Evolutionary conservation across 2,113 vertebrate species (phyloP).

Genomic region (Dipodomys merriami): DNA sequence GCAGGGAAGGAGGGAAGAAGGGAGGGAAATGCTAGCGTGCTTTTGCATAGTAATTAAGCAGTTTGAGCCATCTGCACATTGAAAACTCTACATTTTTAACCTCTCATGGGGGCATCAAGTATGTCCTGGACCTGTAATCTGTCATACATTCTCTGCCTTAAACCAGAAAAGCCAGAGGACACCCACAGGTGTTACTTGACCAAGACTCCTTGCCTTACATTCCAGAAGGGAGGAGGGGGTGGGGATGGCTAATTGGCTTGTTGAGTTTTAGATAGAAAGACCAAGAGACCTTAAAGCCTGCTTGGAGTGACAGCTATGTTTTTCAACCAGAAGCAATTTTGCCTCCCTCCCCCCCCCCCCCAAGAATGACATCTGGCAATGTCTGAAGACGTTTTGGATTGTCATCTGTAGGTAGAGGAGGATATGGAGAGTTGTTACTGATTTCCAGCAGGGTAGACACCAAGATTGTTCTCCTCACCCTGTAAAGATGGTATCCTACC

Average conservation of each 20-base stretch:
- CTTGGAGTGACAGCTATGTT: not conserved
- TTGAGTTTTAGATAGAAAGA: constrained; percentile 12
- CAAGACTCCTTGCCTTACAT: not conserved
- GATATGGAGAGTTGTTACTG: not conserved
- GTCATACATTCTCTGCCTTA: not conserved
- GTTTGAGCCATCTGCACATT: constrained; percentile 70
- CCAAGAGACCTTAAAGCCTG: not conserved
- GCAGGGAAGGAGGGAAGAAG: constrained; percentile 1
- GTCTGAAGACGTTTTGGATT: not conserved
- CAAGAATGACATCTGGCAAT: not conserved
- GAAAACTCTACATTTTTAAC: constrained; percentile 72
- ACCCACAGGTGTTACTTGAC: constrained; percentile 66
- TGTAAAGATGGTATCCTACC: not conserved
- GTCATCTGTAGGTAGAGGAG: not conserved
- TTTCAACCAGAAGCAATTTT: not conserved
- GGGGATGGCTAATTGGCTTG: not conserved
- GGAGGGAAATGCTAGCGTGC: constrained; percentile 22
- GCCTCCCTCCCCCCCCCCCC: too few species aligned
- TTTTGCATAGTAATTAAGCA: constrained; percentile 76
- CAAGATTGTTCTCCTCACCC: not conserved
- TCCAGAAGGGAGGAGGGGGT: not conserved
- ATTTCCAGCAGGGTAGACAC: not conserved
- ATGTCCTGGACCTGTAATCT: constrained; percentile 59
- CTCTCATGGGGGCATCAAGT: constrained; percentile 75
- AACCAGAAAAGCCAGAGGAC: constrained; percentile 1